These are phyloP conservation scores for Eupithecia subumbrata DNA, from an alignment of 2,888 invertebrate genomes.

Conservation along the genomic window DNA sequence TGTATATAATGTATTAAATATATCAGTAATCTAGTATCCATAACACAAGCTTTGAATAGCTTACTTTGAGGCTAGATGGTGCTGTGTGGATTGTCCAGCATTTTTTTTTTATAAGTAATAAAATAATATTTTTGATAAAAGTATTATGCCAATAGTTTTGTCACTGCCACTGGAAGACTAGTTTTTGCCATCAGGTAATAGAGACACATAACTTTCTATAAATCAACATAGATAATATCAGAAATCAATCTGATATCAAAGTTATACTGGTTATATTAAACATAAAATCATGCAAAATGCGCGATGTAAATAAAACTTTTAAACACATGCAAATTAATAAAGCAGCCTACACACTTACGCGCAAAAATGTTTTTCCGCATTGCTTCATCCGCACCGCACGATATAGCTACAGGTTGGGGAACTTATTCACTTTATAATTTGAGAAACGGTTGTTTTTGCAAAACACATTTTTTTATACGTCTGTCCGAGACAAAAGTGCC, in stretches of 20 bases:
- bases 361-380: slow-evolving; percentile 48
- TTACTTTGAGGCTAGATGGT: too few relatives aligned
- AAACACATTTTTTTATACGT: slow-evolving; percentile 46
- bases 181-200: too few relatives aligned
- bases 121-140: too few relatives aligned
- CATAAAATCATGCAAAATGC: neutral
- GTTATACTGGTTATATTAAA: neutral
- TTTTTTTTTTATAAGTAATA: too few relatives aligned
- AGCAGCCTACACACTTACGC: slow-evolving; percentile 42
- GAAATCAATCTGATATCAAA: neutral
- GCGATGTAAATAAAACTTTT: neutral
- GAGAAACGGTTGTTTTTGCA: slow-evolving; percentile 2
- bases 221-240: neutral
- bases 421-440: slow-evolving; percentile 7
- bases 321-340: slow-evolving; percentile 12
- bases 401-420: neutral
- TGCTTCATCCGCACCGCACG: slow-evolving; percentile 14
- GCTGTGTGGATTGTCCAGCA: too few relatives aligned
- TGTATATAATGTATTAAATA: too few relatives aligned
- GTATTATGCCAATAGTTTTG: neutral
- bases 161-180: neutral
- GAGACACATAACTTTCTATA: neutral
- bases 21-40: too few relatives aligned
- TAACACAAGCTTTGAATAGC: too few relatives aligned
- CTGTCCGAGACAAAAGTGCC: slow-evolving; percentile 54